phyloP scores from a whole-genome alignment of 2,888 invertebrate genomes.

The Lasioglossum morio region DNA sequence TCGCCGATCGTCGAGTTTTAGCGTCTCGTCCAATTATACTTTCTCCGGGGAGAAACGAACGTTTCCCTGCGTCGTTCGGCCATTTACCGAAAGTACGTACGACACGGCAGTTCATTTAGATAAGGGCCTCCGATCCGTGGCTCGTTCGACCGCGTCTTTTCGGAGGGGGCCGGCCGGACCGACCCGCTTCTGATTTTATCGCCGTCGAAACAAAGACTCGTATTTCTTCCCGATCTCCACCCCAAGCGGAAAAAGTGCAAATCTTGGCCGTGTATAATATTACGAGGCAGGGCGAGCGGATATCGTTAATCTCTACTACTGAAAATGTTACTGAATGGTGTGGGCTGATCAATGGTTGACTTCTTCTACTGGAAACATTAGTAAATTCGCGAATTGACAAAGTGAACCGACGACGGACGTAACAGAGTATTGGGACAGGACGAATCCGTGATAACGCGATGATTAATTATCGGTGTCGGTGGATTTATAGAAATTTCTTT shows the following conservation, averaged over 20 bases:
- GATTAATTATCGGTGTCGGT: background rate
- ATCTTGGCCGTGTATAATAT: conserved; percentile 10
- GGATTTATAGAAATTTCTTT: conserved; percentile 6
- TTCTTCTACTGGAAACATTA: background rate
- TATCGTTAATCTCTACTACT: conserved; percentile 21
- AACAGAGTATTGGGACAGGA: background rate
- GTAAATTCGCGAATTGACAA: background rate
- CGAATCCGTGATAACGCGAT: background rate
- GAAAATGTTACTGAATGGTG: background rate
- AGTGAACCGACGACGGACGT: background rate
- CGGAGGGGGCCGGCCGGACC: conserved; percentile 23
- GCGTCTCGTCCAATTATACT: conserved; percentile 63
- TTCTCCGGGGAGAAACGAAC: conserved; percentile 39
- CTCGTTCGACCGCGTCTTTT: conserved; percentile 61
- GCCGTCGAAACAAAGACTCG: conserved; percentile 70
- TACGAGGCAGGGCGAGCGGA: background rate
- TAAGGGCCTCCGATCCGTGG: conserved; percentile 69
- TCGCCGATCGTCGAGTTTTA: conserved; percentile 44
- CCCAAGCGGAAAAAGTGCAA: conserved; percentile 26
- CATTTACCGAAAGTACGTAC: conserved; percentile 63
- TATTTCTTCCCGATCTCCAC: conserved; percentile 62
- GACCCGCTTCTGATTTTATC: conserved; percentile 72
- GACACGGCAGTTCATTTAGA: conserved; percentile 78
- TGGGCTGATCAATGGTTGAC: background rate
- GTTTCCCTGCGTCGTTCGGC: conserved; percentile 57